Evolutionary conservation across 92 coral and sea anemone species (phyloP).

Genomic region (Porites cylindrica): DNA sequence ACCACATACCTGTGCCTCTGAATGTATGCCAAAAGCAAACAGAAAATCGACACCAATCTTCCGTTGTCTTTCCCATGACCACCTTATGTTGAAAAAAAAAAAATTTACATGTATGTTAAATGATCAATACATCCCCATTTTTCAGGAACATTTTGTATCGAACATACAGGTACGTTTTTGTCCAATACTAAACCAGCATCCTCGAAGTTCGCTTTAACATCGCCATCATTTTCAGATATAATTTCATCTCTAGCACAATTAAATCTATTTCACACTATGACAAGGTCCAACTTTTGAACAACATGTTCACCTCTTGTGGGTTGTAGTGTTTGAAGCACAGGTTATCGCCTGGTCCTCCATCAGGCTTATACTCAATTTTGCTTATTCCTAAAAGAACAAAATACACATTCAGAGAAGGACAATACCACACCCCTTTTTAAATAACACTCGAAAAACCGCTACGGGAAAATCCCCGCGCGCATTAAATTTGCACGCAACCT

Average conservation of each 20-base stretch:
- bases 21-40: slow-evolving; percentile 95
- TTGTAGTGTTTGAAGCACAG: slow-evolving; percentile 88
- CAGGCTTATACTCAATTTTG: slow-evolving; percentile 79
- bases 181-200: too few relatives aligned
- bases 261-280: too few relatives aligned
- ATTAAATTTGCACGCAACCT: slow-evolving; percentile 52
- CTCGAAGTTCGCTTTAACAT: too few relatives aligned
- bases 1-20: slow-evolving; percentile 84
- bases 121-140: background rate
- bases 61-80: slow-evolving; percentile 85
- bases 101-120: background rate
- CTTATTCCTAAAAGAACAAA: slow-evolving; percentile 58
- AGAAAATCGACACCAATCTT: slow-evolving; percentile 91
- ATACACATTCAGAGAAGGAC: background rate
- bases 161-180: too few relatives aligned
- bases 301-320: slow-evolving; percentile 65
- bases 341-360: slow-evolving; percentile 79
- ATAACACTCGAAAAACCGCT: background rate
- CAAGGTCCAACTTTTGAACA: too few relatives aligned
- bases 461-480: too few relatives aligned
- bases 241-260: too few relatives aligned
- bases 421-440: slow-evolving; percentile 13
- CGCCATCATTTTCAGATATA: too few relatives aligned
- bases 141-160: too few relatives aligned
- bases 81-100: slow-evolving; percentile 35